Conservation (phyloP, 2,888 invertebrate genomes). For the Onthophagus sagittarius region DNA sequence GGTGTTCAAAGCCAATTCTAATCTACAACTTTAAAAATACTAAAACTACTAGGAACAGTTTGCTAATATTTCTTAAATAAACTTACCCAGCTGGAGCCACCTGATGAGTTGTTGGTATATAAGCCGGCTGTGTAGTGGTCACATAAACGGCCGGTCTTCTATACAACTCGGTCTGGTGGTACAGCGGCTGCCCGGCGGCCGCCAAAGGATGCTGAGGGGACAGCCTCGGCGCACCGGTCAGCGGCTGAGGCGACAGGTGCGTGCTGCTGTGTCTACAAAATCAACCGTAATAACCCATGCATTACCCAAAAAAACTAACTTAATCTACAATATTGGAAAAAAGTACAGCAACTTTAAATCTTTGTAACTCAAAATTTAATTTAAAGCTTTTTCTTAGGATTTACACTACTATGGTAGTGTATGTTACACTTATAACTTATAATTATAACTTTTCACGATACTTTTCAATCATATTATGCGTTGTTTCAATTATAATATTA, state of each 20-base stretch:
- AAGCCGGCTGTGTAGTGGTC: constrained; percentile 57
- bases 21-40: not conserved
- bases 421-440: too few relatives aligned
- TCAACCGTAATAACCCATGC: not conserved
- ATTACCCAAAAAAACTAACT: not conserved
- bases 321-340: too few relatives aligned
- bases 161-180: constrained; percentile 62
- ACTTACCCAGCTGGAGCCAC: constrained; percentile 51
- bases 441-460: too few relatives aligned
- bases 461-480: too few relatives aligned
- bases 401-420: too few relatives aligned
- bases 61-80: not conserved
- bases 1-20: not conserved
- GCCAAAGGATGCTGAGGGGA: constrained; percentile 54
- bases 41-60: too few relatives aligned
- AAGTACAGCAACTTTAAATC: too few relatives aligned
- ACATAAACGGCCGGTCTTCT: constrained; percentile 67
- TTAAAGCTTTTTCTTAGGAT: too few relatives aligned
- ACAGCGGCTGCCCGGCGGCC: constrained; percentile 57
- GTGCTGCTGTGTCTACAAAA: constrained; percentile 45
- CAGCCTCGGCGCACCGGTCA: constrained; percentile 49
- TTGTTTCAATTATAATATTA: too few relatives aligned
- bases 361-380: too few relatives aligned
- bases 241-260: constrained; percentile 53
- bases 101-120: constrained; percentile 53